Conservation (phyloP, 2,797 vertebrate genomes). For the Takifugu ocellatus region DNA sequence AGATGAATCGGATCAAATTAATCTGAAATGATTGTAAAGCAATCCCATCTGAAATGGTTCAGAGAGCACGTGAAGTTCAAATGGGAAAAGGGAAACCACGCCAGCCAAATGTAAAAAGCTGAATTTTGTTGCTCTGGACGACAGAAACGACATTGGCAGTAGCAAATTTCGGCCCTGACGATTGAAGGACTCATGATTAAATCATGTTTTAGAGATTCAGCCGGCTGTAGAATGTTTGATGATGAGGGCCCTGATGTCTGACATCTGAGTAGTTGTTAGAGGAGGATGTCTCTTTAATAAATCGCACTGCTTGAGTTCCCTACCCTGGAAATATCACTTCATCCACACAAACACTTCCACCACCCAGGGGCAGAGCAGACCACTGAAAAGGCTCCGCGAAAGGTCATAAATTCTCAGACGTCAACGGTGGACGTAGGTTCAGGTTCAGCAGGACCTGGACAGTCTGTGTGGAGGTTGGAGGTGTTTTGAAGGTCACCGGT, state of each 20-base stretch:
- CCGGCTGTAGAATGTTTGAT: conserved; percentile 6
- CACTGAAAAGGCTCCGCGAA: conserved; percentile 41
- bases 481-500: conserved; percentile 57
- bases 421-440: conserved; percentile 25
- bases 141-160: conserved; percentile 7
- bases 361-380: conserved; percentile 36
- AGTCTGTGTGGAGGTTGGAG: conserved; percentile 33
- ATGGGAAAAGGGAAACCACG: too few species aligned
- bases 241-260: conserved; percentile 22
- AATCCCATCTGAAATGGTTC: too few species aligned
- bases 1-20: too few species aligned
- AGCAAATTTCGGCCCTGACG: not conserved
- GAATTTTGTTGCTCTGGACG: conserved; percentile 9
- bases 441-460: conserved; percentile 31
- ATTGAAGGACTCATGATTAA: conserved; percentile 6
- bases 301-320: conserved; percentile 25
- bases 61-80: too few species aligned
- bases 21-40: too few species aligned
- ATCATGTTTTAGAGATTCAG: conserved; percentile 4
- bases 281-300: conserved; percentile 24
- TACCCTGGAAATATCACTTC: conserved; percentile 25
- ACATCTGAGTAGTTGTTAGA: conserved; percentile 16
- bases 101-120: conserved; percentile 2
- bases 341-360: conserved; percentile 39
- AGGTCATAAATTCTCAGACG: conserved; percentile 57